Evolutionary conservation across 1,140 invertebrate genomes (phyloP), one percentile per base, ranked within the genome.

Genomic region (Nasonia giraulti): DNA sequence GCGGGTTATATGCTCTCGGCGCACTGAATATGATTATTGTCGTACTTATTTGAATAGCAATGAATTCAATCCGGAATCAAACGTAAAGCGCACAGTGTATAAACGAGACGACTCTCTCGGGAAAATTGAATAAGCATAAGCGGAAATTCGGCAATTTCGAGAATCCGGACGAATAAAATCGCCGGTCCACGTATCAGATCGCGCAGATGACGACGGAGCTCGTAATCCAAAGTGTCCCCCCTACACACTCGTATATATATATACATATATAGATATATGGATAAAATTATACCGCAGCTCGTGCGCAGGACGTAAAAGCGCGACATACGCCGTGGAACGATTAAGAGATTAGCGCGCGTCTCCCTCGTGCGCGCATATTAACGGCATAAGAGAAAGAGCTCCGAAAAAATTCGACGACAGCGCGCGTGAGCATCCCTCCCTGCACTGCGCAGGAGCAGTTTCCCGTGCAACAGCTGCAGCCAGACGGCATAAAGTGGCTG

Each of bases 401-500:
- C 11, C 37, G 40, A 75, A 75, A 75, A 75, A 75, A 75, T 75
- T 44, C 37, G n/a, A 75, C 40, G 74, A 75, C 74, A 37, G 40
- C 33, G 55, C 31, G 33, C 2, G 33, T 23, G 12, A 3, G 44
- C 27, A 73, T 37, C 5, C 11, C 27, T 73, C 3, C 8, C 4
- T 3, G 4, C 27, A 3, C 14, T 2, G 20, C 2, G 20, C 33
- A 12, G 1, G 40, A 14, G 80, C 40, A 17, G n/a, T 12, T 27
- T 31, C 17, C 23, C 37, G 66, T n/a, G 80, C 80, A 75, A 82
- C 80, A 82, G 80, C 80, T 82, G 80, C 71, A 47, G 40, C 27
- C 79, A 31, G 79, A 73, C 44, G 80, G 80, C 47, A 62, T 75
- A 75, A 75, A 82, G 69, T 82, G 80, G 62, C 75, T 71, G 75